phyloP scores from a whole-genome alignment of 2,888 invertebrate species.

The Seira ritae region DNA sequence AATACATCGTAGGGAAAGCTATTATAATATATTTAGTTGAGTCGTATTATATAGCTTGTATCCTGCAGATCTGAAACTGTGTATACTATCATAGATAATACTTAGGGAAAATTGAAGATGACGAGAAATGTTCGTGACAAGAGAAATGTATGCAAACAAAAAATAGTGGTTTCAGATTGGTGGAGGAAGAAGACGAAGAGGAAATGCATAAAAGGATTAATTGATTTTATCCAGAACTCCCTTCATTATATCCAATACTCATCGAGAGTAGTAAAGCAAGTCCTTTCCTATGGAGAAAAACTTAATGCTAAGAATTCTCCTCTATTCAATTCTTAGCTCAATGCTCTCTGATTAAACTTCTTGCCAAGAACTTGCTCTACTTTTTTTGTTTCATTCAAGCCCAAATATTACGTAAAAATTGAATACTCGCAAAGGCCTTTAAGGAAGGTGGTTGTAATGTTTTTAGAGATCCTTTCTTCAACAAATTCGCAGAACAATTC shows the following conservation, averaged over 20 bases:
- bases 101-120: background rate
- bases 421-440: too few relatives aligned
- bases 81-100: background rate
- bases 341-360: too few relatives aligned
- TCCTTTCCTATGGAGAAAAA: background rate
- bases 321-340: too few relatives aligned
- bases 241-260: conserved; percentile 4
- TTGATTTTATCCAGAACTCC: conserved; percentile 1
- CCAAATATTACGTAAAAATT: too few relatives aligned
- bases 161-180: background rate
- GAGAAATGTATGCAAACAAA: conserved; percentile 7
- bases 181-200: conserved; percentile 16
- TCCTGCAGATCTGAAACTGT: too few relatives aligned
- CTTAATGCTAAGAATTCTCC: too few relatives aligned
- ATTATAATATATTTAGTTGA: background rate
- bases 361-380: too few relatives aligned
- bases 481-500: too few relatives aligned
- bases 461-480: too few relatives aligned
- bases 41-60: background rate
- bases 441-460: too few relatives aligned
- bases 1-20: too few relatives aligned
- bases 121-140: conserved; percentile 11
- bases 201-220: conserved; percentile 15
- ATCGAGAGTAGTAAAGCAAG: background rate
- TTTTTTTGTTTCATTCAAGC: too few relatives aligned